Evolutionary conservation across 1,140 invertebrate genomes (phyloP), one percentile per base, ranked within the genome.

Genomic region (Hyphantria cunea): DNA sequence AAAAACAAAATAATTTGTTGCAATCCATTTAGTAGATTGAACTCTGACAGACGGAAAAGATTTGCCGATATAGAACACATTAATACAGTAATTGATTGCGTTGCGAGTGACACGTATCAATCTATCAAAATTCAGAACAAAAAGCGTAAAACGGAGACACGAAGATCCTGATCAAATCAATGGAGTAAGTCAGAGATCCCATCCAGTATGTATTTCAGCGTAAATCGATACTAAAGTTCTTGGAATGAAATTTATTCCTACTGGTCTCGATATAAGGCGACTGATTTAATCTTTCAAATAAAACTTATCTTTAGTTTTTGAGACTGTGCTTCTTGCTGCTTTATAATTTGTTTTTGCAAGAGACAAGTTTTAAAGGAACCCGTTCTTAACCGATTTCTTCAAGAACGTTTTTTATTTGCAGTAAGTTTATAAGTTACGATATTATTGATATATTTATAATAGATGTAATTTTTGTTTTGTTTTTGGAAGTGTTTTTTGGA

Each of bases 21-120:
- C 33, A 48, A 49, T 59, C 55, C 55, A 59, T 59, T 59, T 49
- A 49, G 45, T 39, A 59, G 47, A 59, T 39, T 59, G 47, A 59
- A 49, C 55, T 49, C 44, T 48, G 54, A 48, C 55, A 59, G 55
- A 45, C 10, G 6, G 15, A 54, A 44, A 12, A 15, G 53, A 56
- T 48, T 44, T 12, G 42, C 33, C 45, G 33, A 59, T 39, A 37
- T 33, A 49, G 34, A 49, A 59, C 33, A 59, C 45, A 59, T 49
- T 59, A 49, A 49, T 48, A 49, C 25, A 39, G 54, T 32, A 59
- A 59, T 32, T 59, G 55, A 48, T 47, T 59, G 12, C 55, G 31
- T 59, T 14, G 9, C 39, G 45, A 59, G 34, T 39, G 47, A 59
- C 47, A 17, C 25, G 41, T 47, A 47, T 17, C 53, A 31, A 41